Base-by-base conservation (phyloP, 2,113 vertebrate species). In the Nestor notabilis region DNA sequence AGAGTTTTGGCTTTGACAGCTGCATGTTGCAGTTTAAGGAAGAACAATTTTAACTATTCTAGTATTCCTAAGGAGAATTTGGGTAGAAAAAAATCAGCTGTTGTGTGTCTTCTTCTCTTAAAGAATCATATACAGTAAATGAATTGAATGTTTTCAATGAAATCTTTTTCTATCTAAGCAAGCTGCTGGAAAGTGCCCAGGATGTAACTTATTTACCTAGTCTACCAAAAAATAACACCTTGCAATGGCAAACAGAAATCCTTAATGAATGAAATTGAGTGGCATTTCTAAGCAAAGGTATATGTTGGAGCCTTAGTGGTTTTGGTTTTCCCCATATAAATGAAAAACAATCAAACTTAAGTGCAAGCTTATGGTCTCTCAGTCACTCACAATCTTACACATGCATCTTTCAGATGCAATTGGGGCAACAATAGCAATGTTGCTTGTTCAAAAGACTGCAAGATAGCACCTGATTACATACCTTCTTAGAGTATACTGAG, bases 371-470 rank as follows among this genome's bases (percentile, higher is more conserved):
- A 24, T 44, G 47, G 78, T 92, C 39, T 61, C 60, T 76, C 53
- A 47, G 27, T 49, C 47, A 35, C 17, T 66, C 44, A 41, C 47
- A 83, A 52, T 96, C 90, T 94, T 63, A 86, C 53, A 85, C n/a
- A 66, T 78, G 77, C 88, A 87, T 95, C 95, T 92, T 96, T 96
- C 92, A 96, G 37, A 39, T 79, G 68, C 49, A 91, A 75, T 88
- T 89, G 53, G n/a, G 44, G 52, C 17, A 85, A 71, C 65, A 88
- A 74, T 72, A 69, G 18, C 53, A 68, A 53, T 64, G 56, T 19
- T 90, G 41, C 49, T 35, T 71, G 13, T 31, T 88, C 83, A 71
- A 75, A 89, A 72, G 55, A 78, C 31, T 72, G 41, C 58, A 76
- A 93, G 92, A 87, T 85, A 87, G 3, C 39, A 43, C 27, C 44